Conservation (phyloP, 2,797 vertebrate genomes). For the Chlorospingus semifuscus region DNA sequence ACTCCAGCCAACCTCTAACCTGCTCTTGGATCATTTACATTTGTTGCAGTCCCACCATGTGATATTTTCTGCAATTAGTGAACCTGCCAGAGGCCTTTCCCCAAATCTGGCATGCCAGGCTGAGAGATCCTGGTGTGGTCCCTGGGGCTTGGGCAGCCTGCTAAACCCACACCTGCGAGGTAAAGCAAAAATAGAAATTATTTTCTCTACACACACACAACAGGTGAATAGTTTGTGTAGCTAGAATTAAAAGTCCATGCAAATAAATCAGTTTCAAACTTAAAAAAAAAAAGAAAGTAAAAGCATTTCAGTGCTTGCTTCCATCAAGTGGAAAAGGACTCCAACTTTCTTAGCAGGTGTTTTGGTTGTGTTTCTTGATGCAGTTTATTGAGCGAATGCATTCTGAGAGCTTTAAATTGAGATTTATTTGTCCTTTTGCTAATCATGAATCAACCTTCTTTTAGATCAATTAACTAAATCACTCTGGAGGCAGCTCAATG, state of each 20-base stretch:
- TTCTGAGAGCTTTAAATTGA: slow-evolving; percentile 68
- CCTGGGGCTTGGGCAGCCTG: neutral
- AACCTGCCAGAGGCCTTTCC: neutral
- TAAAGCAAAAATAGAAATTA: neutral
- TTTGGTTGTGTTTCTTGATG: slow-evolving; percentile 30
- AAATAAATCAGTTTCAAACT: neutral
- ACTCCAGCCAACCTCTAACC: neutral
- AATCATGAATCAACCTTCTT: slow-evolving; percentile 70
- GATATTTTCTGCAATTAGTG: neutral
- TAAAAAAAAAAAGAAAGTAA: neutral
- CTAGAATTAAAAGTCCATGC: neutral
- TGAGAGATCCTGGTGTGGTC: neutral
- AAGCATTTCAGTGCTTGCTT: neutral
- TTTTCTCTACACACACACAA: neutral
- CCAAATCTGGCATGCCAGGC: rapidly evolving
- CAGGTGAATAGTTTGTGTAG: neutral
- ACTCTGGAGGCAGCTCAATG: slow-evolving; percentile 55
- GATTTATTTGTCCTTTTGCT: slow-evolving; percentile 72
- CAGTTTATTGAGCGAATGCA: slow-evolving; percentile 32
- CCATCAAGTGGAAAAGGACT: neutral
- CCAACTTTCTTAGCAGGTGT: neutral
- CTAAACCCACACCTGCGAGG: neutral
- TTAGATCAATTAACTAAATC: slow-evolving; percentile 75
- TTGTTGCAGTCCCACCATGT: rapidly evolving
- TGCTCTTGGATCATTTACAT: neutral